Evolutionary conservation across 2,888 invertebrate species (phyloP).

Genomic region (Yponomeuta evonymella): DNA sequence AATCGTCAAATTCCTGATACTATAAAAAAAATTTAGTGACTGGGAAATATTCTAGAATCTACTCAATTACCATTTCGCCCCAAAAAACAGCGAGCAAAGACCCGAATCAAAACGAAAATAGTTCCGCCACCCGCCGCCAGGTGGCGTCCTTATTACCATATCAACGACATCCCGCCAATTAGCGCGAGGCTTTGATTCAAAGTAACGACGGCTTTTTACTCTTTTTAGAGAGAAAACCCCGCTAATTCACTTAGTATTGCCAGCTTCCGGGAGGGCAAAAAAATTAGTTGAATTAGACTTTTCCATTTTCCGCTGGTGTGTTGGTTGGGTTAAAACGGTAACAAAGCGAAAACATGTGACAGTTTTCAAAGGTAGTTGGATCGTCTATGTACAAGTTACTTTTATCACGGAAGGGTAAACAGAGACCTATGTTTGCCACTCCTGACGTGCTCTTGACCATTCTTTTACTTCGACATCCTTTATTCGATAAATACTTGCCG

Average conservation of each 20-base stretch:
- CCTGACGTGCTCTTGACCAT: too few relatives aligned
- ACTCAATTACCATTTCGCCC: neutral
- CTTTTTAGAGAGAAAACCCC: constrained; percentile 34
- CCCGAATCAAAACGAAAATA: constrained; percentile 9
- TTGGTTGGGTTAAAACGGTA: neutral
- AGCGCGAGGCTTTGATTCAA: constrained; percentile 52
- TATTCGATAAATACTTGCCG: too few relatives aligned
- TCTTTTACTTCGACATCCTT: too few relatives aligned
- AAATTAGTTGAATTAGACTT: constrained; percentile 5
- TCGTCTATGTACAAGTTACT: too few relatives aligned
- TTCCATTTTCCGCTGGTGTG: neutral
- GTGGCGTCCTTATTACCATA: constrained; percentile 52
- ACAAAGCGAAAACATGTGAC: too few relatives aligned
- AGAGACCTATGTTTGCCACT: too few relatives aligned
- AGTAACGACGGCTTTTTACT: constrained; percentile 51
- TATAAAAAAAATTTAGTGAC: too few relatives aligned
- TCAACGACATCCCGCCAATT: constrained; percentile 41
- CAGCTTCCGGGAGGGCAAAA: constrained; percentile 4
- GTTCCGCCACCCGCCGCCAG: constrained; percentile 41
- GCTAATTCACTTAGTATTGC: constrained; percentile 46
- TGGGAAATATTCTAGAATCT: neutral
- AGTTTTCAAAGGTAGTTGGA: too few relatives aligned
- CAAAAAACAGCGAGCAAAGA: neutral
- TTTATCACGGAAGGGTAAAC: too few relatives aligned
- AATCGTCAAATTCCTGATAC: too few relatives aligned